Evolutionary conservation across 1,140 invertebrate species (phyloP).

Genomic region (Drosophila serrata): DNA sequence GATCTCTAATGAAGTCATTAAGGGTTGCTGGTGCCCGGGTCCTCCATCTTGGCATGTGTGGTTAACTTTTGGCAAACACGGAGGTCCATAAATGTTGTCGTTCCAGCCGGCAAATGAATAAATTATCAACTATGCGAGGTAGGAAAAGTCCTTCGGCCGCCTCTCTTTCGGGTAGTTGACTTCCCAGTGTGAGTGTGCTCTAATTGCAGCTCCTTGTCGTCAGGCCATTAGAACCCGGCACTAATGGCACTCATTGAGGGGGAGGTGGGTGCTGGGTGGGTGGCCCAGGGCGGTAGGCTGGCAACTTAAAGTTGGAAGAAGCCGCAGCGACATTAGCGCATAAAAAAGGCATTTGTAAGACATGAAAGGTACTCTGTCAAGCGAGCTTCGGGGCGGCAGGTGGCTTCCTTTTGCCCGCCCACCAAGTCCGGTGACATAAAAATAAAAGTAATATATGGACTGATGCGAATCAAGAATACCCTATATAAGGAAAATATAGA

Average conservation of each 20-base stretch:
- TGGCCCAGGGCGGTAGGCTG: slow-evolving; percentile 16
- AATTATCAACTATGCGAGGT: slow-evolving; percentile 79
- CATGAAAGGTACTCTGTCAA: slow-evolving; percentile 80
- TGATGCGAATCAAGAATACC: neutral
- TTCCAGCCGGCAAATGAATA: slow-evolving; percentile 71
- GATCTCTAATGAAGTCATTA: slow-evolving; percentile 78
- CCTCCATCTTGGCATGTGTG: slow-evolving; percentile 48
- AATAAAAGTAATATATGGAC: slow-evolving; percentile 28
- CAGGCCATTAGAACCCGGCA: slow-evolving; percentile 71
- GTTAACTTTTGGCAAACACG: slow-evolving; percentile 71
- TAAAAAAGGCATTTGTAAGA: slow-evolving; percentile 82
- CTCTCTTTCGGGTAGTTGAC: slow-evolving; percentile 50
- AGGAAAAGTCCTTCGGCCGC: slow-evolving; percentile 50
- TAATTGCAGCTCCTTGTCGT: slow-evolving; percentile 80
- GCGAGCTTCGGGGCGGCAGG: slow-evolving; percentile 29
- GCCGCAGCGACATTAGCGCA: slow-evolving; percentile 76
- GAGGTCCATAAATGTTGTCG: slow-evolving; percentile 51
- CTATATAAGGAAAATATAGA: neutral
- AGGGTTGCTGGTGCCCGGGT: slow-evolving; percentile 49
- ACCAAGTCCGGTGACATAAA: slow-evolving; percentile 16
- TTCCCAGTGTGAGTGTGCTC: slow-evolving; percentile 42
- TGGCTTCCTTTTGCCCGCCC: slow-evolving; percentile 5
- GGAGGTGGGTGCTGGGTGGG: slow-evolving; percentile 1
- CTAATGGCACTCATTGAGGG: slow-evolving; percentile 62
- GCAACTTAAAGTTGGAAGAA: slow-evolving; percentile 58